Evolutionary conservation across 2,113 vertebrate genomes (phyloP).

Genomic region (Alectura lathami): DNA sequence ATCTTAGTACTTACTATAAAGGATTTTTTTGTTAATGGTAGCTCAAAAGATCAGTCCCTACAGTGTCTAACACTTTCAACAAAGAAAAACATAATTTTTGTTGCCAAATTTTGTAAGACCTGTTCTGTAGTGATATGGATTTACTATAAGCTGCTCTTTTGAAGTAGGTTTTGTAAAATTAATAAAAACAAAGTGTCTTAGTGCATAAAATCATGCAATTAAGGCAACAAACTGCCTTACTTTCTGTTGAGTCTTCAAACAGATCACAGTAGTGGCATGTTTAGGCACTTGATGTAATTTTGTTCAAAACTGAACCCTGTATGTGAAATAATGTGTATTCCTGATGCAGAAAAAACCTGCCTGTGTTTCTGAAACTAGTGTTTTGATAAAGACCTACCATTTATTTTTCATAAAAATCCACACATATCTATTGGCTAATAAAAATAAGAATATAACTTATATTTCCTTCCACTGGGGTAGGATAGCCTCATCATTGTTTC

Average conservation of each 20-base stretch:
- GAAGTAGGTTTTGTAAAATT: not conserved
- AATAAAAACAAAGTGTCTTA: not conserved
- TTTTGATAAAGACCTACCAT: not conserved
- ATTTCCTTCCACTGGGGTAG: not conserved
- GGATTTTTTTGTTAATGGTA: not conserved
- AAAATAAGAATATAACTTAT: not conserved
- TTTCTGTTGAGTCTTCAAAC: not conserved
- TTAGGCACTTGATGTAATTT: not conserved
- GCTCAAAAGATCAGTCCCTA: constrained; percentile 10
- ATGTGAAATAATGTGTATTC: not conserved
- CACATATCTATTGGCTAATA: not conserved
- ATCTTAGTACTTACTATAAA: constrained; percentile 1
- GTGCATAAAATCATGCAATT: not conserved
- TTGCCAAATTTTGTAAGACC: not conserved
- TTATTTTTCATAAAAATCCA: not conserved
- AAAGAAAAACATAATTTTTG: not conserved
- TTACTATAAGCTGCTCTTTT: not conserved
- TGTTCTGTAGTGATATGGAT: not conserved
- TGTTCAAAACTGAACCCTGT: not conserved
- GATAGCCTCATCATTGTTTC: not conserved
- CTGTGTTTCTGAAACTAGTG: not conserved
- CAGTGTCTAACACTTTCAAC: not conserved
- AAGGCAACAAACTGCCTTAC: not conserved
- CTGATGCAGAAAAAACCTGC: not conserved
- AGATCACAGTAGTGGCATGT: not conserved